Base-by-base conservation (phyloP, 1,140 invertebrate species). In the Lepidostoma basale region DNA sequence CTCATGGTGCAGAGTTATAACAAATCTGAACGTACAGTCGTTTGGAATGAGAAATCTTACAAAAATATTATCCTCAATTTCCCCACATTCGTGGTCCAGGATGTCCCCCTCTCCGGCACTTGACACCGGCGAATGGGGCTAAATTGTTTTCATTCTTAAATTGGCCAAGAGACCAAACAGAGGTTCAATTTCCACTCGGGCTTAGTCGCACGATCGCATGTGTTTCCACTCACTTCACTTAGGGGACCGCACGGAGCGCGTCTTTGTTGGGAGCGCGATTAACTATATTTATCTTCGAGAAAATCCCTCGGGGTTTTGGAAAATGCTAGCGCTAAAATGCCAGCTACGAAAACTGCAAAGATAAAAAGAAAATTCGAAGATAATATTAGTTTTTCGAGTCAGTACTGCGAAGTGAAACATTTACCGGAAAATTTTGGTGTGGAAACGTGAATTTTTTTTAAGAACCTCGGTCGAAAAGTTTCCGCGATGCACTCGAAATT, bases 121-220 rank as follows among this genome's bases (percentile, higher is more conserved):
- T 65, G 44, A 68, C 65, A 63, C 52, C 59, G 66, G 68, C 68
- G 66, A 68, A 72, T 60, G 67, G 67, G 67, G 63, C 71, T 73
- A 73, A 73, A 68, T 68, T 73, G 72, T 73, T 70, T 73, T 73
- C 68, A 70, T 73, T 70, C 68, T 73, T 70, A 73, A 73, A 73
- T 70, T 70, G 72, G 49, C 62, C 56, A 65, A 70, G 64, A 69
- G 71, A 70, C 68, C 68, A 70, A 70, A 70, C 71, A 73, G 52
- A 70, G 65, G 72, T 68, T 70, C 65, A 73, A 73, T 73, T 70
- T 70, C 68, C 70, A 68, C 65, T 68, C 62, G 72, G 66, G 68
- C 62, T 64, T 60, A 67, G 72, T 26, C 72, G 68, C 68, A 68
- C 68, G 65, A 65, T 54, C 68, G 54, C 70, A 67, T 59, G 49